Conservation (phyloP, 2,888 invertebrate genomes). For the Philereme vetulata region DNA sequence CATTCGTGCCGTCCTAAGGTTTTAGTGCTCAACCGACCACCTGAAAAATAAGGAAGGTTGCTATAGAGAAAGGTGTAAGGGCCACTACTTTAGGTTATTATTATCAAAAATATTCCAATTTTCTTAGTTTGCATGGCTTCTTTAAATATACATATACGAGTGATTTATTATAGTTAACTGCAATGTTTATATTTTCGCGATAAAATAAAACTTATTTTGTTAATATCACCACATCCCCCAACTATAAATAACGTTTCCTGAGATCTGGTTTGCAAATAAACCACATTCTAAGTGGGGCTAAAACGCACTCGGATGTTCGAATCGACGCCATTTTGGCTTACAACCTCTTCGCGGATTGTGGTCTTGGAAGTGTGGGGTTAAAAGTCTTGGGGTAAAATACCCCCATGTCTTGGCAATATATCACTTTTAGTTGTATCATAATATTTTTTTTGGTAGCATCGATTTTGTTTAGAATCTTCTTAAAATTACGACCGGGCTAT, state of each 20-base stretch:
- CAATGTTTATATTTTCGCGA: slow-evolving; percentile 1
- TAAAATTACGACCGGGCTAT: too few species aligned
- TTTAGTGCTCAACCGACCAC: too few species aligned
- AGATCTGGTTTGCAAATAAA: slow-evolving; percentile 67
- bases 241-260: slow-evolving; percentile 52
- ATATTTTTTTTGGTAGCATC: too few species aligned
- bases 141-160: too few species aligned
- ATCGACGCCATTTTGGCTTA: slow-evolving; percentile 57
- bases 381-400: slow-evolving; percentile 34
- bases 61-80: too few species aligned
- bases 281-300: slow-evolving; percentile 61
- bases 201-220: slow-evolving; percentile 16
- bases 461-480: too few species aligned
- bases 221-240: slow-evolving; percentile 7
- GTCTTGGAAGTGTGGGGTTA: slow-evolving; percentile 22
- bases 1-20: too few species aligned
- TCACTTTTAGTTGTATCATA: not conserved
- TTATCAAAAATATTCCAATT: too few species aligned
- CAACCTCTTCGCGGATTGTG: slow-evolving; percentile 43
- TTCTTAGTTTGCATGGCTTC: too few species aligned
- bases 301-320: slow-evolving; percentile 60
- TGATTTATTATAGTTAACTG: too few species aligned
- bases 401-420: not conserved
- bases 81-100: too few species aligned
- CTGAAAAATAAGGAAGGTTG: too few species aligned